These are phyloP conservation scores for Tachina grossa DNA, from an alignment of 2,888 invertebrate species.

Conservation along the genomic window DNA sequence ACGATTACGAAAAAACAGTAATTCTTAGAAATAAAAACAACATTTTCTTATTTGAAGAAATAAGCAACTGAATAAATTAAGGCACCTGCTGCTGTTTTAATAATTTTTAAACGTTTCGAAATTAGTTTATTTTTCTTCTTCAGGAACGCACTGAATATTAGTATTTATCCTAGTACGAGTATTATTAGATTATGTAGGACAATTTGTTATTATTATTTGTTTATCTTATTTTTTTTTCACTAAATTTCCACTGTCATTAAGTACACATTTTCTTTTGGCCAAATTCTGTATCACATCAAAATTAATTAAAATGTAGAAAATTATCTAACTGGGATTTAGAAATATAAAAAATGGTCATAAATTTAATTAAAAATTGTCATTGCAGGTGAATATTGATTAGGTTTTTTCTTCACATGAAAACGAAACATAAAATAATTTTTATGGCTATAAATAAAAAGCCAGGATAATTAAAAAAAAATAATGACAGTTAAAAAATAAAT, in stretches of 20 bases:
- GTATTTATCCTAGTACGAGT: not conserved
- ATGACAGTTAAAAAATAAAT: not conserved
- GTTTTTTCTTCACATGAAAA: not conserved
- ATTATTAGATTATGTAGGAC: constrained; percentile 4
- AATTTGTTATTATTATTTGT: constrained; percentile 18
- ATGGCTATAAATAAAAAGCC: not conserved
- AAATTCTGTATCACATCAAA: constrained; percentile 25
- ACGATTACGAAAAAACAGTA: not conserved
- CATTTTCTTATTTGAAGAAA: not conserved
- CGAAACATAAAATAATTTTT: not conserved
- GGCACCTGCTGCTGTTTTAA: constrained; percentile 2
- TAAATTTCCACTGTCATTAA: constrained; percentile 48
- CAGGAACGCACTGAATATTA: not conserved
- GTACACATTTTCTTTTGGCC: constrained; percentile 19
- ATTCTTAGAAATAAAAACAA: not conserved
- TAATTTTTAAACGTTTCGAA: not conserved
- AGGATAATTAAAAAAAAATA: not conserved
- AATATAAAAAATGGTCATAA: not conserved
- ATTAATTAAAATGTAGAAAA: constrained; percentile 42
- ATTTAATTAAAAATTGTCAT: constrained; percentile 5
- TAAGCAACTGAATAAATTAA: not conserved
- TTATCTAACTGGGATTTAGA: constrained; percentile 1
- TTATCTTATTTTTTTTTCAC: constrained; percentile 16
- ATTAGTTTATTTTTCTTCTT: not conserved
- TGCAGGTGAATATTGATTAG: constrained; percentile 7